Percentiles rank a stretch among this genome's conserved stretches.
These are phyloP conservation scores for Phthorimaea operculella DNA, from an alignment of 1,140 invertebrate species.

Conservation along the genomic window DNA sequence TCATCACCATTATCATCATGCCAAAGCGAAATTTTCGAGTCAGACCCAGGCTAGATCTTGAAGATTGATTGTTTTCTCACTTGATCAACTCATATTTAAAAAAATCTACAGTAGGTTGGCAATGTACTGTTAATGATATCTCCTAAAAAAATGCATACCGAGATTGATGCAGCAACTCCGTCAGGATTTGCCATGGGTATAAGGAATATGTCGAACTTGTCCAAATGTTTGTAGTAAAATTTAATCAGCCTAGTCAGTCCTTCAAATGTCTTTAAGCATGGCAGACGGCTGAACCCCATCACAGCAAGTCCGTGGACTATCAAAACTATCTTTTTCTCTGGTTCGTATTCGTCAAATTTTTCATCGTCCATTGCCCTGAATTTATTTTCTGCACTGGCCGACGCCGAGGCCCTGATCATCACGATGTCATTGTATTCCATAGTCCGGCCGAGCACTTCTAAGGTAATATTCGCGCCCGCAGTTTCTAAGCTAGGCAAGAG, in stretches of 20 bases:
- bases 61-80: too few species aligned
- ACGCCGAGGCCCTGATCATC: slow-evolving; percentile 27
- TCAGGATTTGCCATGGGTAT: slow-evolving; percentile 55
- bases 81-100: too few species aligned
- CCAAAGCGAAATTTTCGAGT: too few species aligned
- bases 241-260: slow-evolving; percentile 23
- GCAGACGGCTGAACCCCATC: slow-evolving; percentile 24
- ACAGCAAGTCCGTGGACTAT: slow-evolving; percentile 47
- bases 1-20: too few species aligned
- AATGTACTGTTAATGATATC: too few species aligned
- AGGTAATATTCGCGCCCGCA: slow-evolving; percentile 27
- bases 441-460: slow-evolving; percentile 39
- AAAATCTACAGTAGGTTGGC: too few species aligned
- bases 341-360: slow-evolving; percentile 33
- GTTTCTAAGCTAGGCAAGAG: too few species aligned
- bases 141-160: neutral
- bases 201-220: slow-evolving; percentile 52
- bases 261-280: slow-evolving; percentile 11
- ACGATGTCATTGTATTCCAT: slow-evolving; percentile 47
- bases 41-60: too few species aligned
- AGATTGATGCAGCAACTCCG: slow-evolving; percentile 15
- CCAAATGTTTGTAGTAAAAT: slow-evolving; percentile 40
- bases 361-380: slow-evolving; percentile 31
- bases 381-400: slow-evolving; percentile 7
- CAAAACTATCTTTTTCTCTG: slow-evolving; percentile 51